These are phyloP conservation scores for Pseudomyrmex pallidus DNA, from an alignment of 1,140 invertebrate genomes.

Conservation along the genomic window DNA sequence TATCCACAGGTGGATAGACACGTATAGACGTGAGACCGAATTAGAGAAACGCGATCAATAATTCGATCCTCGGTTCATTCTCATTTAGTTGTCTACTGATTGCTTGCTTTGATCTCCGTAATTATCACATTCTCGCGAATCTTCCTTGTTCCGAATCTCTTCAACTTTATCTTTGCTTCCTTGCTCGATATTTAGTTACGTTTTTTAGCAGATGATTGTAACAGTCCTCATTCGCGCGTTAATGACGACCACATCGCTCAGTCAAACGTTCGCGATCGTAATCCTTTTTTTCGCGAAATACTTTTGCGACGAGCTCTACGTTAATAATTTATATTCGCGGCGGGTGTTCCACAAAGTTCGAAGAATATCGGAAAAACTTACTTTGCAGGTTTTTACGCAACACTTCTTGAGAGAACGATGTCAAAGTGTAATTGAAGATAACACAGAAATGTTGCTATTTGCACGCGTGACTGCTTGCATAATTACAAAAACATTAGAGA, in stretches of 20 bases:
- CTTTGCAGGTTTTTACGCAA: not conserved
- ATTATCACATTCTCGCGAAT: conserved; percentile 75
- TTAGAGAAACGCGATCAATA: conserved; percentile 15
- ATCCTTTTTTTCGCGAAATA: not conserved
- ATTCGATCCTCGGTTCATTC: conserved; percentile 63
- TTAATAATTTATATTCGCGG: not conserved
- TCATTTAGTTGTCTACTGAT: conserved; percentile 79
- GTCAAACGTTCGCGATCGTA: not conserved
- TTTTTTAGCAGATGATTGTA: conserved; percentile 47
- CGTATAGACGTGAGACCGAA: not conserved
- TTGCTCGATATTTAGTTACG: conserved; percentile 73
- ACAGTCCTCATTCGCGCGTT: conserved; percentile 4
- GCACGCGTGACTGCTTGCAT: no score
- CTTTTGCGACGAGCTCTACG: not conserved
- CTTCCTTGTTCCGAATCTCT: conserved; percentile 27
- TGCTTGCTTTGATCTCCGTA: conserved; percentile 82
- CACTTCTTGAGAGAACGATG: not conserved
- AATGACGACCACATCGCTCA: not conserved
- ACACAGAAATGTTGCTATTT: not conserved
- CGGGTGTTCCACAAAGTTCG: not conserved
- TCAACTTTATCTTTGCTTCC: conserved; percentile 50
- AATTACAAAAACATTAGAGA: not conserved
- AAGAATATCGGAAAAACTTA: not conserved
- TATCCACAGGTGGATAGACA: not conserved
- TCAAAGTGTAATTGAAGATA: not conserved